Percentiles rank a stretch among this genome's conserved stretches.
Evolutionary conservation across 2,888 invertebrate genomes (phyloP).

Genomic region (Drosophila neonasuta): DNA sequence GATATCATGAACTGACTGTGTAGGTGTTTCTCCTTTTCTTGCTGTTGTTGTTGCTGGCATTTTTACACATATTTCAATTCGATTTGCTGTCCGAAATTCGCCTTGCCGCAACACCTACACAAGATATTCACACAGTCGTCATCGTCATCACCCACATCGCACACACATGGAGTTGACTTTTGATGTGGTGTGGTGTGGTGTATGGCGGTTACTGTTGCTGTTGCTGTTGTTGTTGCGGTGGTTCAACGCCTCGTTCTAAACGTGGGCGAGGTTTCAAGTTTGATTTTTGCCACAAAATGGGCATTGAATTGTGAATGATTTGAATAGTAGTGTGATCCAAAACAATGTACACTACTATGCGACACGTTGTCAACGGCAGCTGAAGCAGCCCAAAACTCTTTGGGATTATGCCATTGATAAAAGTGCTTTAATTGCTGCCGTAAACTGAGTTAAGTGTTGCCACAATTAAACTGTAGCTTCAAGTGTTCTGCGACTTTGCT

Average conservation of each 20-base stretch:
- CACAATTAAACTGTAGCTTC: neutral
- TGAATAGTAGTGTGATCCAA: slow-evolving; percentile 35
- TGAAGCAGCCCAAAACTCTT: slow-evolving; percentile 6
- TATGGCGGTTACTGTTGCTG: slow-evolving; percentile 19
- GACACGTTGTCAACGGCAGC: slow-evolving; percentile 30
- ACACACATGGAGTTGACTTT: slow-evolving; percentile 17
- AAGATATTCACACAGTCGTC: slow-evolving; percentile 17
- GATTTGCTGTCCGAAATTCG: slow-evolving; percentile 71
- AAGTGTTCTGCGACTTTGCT: neutral
- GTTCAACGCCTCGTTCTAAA: slow-evolving; percentile 75
- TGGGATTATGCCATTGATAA: neutral
- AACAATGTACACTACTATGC: slow-evolving; percentile 24
- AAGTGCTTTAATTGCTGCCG: neutral
- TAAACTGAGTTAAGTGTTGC: neutral
- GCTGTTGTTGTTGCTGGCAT: slow-evolving; percentile 38
- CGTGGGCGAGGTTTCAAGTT: slow-evolving; percentile 72
- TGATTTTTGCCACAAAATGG: slow-evolving; percentile 70
- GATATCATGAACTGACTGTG: slow-evolving; percentile 40
- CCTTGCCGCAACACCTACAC: slow-evolving; percentile 51
- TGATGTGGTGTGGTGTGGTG: slow-evolving; percentile 13
- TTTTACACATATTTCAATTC: slow-evolving; percentile 60
- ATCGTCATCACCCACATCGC: slow-evolving; percentile 49
- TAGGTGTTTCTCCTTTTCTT: slow-evolving; percentile 31
- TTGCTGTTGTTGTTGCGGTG: slow-evolving; percentile 23
- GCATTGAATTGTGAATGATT: slow-evolving; percentile 67